phyloP scores from a whole-genome alignment of 2,113 vertebrate species.

The Rhynchomys soricoides region DNA sequence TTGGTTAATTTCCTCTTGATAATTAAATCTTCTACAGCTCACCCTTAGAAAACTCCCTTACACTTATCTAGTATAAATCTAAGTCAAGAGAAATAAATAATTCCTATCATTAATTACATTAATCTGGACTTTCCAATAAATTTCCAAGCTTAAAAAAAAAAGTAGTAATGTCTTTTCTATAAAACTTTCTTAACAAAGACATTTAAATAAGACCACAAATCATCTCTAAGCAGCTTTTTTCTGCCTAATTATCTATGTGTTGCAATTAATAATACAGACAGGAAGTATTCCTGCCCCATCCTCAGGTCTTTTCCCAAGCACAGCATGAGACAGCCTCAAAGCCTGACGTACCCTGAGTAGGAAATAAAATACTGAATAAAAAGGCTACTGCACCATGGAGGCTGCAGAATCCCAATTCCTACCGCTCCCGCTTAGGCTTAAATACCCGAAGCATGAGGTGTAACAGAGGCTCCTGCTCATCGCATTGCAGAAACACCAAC shows the following conservation, averaged over 20 bases:
- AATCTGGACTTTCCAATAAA: slow-evolving; percentile 49
- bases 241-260: background rate
- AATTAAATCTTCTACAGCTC: slow-evolving; percentile 52
- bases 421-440: background rate
- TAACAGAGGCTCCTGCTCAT: background rate
- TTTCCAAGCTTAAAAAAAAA: slow-evolving; percentile 63
- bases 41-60: background rate
- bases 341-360: slow-evolving; percentile 43
- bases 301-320: slow-evolving; percentile 1
- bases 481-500: slow-evolving; percentile 61
- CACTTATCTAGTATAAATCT: slow-evolving; percentile 29
- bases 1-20: background rate
- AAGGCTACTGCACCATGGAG: slow-evolving; percentile 15
- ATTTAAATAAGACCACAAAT: slow-evolving; percentile 38
- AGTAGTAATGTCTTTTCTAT: slow-evolving; percentile 48
- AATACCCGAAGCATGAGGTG: background rate
- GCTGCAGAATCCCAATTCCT: background rate
- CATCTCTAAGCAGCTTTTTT: slow-evolving; percentile 3
- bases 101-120: background rate
- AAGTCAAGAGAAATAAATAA: slow-evolving; percentile 47
- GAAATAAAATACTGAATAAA: slow-evolving; percentile 58
- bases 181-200: slow-evolving; percentile 49
- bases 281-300: background rate
- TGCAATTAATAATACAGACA: slow-evolving; percentile 42
- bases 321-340: slow-evolving; percentile 16